Evolutionary conservation across 2,113 vertebrate genomes (phyloP), one percentile per base, ranked within the genome.

Genomic region (pig (Sus scrofa)): DNA sequence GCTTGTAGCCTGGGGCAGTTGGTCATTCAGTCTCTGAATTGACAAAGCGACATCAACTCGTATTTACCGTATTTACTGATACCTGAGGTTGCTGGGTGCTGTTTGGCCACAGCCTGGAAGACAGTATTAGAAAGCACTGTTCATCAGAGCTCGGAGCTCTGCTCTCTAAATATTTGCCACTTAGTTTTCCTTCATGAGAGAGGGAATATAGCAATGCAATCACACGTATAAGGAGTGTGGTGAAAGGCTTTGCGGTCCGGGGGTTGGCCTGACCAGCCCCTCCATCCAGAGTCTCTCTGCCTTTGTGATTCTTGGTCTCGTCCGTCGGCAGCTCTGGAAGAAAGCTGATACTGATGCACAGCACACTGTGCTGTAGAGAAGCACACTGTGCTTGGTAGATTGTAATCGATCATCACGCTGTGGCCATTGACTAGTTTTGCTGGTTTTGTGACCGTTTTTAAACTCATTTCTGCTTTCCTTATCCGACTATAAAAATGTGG

Each of bases 381-480:
- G 73, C 54, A 82, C 60, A 50, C 4, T 22, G 44, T 39, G 39
- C 39, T 81, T n/a, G 44, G 52, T 20, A n/a, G 73, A 68, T 63
- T 26, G 16, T 18, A 26, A 12, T 34, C 67, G 54, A 34, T 73
- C 7, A 56, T 85, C n/a, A 10, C 30, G 65, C 52, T 56, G 32
- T 77, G 16, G 52, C n/a, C 70, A 20, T 18, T 15, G n/a, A 52
- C 37, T 22, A 19, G 15, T 63, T 63, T 81, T 58, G 54, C 26
- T 71, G 62, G 32, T 37, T 90, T 83, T 60, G 54, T 19, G 56
- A 19, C 3, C 4, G 34, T 65, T 70, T 89, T 24, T 56, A 52
- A 86, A 77, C 77, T 86, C 26, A 52, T 67, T 52, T 82, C 84
- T 96, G 4, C 70, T 50, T 92, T 79, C 22, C 44, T 63, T 78